These are phyloP conservation scores for Anableps anableps DNA, from an alignment of 2,797 vertebrate species.

Conservation along the genomic window DNA sequence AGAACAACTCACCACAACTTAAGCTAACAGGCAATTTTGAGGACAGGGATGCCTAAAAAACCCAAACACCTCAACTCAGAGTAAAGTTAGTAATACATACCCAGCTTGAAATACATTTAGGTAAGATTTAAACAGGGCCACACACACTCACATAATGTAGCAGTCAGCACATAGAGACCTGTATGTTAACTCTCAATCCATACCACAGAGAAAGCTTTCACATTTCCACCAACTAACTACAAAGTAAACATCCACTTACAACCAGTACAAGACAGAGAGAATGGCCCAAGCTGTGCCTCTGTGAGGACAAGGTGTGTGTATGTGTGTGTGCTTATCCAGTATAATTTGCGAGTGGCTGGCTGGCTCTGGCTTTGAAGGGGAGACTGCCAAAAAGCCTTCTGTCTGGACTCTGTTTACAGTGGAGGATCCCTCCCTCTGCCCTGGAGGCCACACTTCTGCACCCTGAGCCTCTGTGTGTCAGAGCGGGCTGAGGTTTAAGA, in stretches of 20 bases:
- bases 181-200: slow-evolving; percentile 29
- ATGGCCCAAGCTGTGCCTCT: slow-evolving; percentile 38
- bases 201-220: slow-evolving; percentile 48
- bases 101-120: slow-evolving; percentile 11
- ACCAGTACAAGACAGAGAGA: slow-evolving; percentile 25
- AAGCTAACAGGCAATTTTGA: slow-evolving; percentile 57
- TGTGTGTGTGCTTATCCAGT: slow-evolving; percentile 18
- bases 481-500: slow-evolving; percentile 43
- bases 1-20: slow-evolving; percentile 52
- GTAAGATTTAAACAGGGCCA: slow-evolving; percentile 6
- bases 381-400: slow-evolving; percentile 51
- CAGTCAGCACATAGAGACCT: slow-evolving; percentile 22
- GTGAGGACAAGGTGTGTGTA: slow-evolving; percentile 14
- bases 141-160: slow-evolving; percentile 7
- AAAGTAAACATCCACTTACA: slow-evolving; percentile 45
- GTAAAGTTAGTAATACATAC: slow-evolving; percentile 32
- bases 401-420: slow-evolving; percentile 56
- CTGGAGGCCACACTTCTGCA: slow-evolving; percentile 31
- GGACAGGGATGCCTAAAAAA: slow-evolving; percentile 41
- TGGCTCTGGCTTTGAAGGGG: slow-evolving; percentile 33
- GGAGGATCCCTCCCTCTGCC: slow-evolving; percentile 37
- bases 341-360: slow-evolving; percentile 44
- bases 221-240: slow-evolving; percentile 20
- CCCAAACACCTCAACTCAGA: slow-evolving; percentile 35
- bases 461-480: slow-evolving; percentile 37